phyloP scores from a whole-genome alignment of 2,113 vertebrate species.

The Eurystomus gularis region DNA sequence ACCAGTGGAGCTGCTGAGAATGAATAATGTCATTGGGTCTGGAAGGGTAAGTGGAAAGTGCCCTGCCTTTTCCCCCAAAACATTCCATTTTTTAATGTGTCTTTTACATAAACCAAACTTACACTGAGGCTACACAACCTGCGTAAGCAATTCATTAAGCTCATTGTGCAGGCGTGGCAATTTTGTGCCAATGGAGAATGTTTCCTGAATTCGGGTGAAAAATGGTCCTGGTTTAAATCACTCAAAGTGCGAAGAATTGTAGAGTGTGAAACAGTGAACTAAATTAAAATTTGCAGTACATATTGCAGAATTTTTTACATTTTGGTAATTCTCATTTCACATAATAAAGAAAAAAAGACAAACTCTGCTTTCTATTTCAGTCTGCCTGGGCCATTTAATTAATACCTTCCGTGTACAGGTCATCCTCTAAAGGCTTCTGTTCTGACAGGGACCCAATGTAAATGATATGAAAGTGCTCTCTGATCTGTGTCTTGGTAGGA shows the following conservation, averaged over 20 bases:
- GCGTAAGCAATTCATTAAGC: not conserved
- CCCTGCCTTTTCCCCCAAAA: not conserved
- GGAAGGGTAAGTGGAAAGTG: conserved; percentile 26
- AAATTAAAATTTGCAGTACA: not conserved
- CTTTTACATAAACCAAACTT: conserved; percentile 2
- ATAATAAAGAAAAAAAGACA: not conserved
- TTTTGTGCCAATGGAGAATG: not conserved
- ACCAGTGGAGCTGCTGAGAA: not conserved
- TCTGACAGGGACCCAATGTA: not conserved
- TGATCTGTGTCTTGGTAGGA: conserved; percentile 3
- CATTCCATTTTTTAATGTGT: not conserved
- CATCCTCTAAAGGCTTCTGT: not conserved
- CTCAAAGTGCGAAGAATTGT: not conserved
- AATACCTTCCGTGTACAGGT: not conserved
- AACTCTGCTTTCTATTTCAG: not conserved
- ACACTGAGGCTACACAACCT: not conserved
- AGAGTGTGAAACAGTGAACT: not conserved
- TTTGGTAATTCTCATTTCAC: not conserved
- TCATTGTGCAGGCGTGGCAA: not conserved
- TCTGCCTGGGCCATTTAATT: not conserved
- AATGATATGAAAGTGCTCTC: not conserved
- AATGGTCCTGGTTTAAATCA: not conserved
- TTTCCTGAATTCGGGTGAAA: conserved; percentile 4
- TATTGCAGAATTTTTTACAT: not conserved
- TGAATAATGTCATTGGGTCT: conserved; percentile 42